phyloP scores from a whole-genome alignment of 2,797 vertebrate genomes.

The Passerculus sandwichensis region DNA sequence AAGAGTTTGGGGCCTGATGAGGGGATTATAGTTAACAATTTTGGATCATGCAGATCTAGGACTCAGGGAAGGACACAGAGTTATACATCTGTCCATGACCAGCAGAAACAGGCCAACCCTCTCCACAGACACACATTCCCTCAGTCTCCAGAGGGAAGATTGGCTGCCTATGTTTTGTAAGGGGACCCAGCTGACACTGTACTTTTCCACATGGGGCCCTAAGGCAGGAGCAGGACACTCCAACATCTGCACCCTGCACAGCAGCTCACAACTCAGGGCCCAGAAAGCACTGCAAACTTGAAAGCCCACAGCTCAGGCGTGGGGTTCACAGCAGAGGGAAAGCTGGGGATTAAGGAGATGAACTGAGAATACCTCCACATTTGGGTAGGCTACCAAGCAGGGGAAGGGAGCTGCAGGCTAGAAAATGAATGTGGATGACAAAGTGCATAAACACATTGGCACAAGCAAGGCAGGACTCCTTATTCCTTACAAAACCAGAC shows the following conservation, averaged over 20 bases:
- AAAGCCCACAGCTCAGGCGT: background rate
- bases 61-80: background rate
- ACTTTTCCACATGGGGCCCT: accelerated
- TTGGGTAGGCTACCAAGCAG: background rate
- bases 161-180: background rate
- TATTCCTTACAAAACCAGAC: background rate
- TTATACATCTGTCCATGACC: too few species aligned
- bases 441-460: background rate
- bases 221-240: background rate
- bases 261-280: background rate
- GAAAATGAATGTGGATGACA: accelerated
- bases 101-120: background rate
- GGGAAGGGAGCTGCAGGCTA: background rate
- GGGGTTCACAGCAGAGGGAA: background rate
- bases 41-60: background rate
- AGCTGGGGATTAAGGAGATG: background rate
- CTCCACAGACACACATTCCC: background rate
- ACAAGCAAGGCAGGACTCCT: background rate
- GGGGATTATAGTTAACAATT: background rate
- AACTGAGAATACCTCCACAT: background rate
- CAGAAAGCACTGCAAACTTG: background rate
- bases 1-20: background rate
- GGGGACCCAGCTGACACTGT: background rate
- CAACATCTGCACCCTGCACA: accelerated
- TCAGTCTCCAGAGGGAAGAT: background rate